These are phyloP conservation scores for Coendou prehensilis DNA, from an alignment of 2,797 vertebrate genomes.

Conservation along the genomic window DNA sequence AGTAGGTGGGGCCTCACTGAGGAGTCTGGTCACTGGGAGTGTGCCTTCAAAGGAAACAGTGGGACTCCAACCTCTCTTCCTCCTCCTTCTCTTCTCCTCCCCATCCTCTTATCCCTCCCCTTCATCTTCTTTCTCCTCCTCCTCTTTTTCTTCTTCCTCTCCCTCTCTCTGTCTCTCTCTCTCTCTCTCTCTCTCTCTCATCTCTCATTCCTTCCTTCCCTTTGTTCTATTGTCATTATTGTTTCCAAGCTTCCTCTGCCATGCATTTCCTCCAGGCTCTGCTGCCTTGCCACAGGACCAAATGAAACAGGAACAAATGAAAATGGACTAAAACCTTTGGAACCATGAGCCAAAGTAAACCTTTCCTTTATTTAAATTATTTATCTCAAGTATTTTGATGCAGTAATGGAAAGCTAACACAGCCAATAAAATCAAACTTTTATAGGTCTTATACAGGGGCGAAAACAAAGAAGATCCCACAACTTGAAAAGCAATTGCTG, in stretches of 20 bases:
- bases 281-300: not conserved
- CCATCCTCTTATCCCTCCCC: not conserved
- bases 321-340: not conserved
- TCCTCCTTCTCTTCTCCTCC: not conserved
- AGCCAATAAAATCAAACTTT: slow-evolving; percentile 17
- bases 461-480: slow-evolving; percentile 4
- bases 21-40: not conserved
- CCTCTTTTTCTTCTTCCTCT: not conserved
- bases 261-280: not conserved
- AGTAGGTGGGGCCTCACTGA: not conserved
- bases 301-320: not conserved
- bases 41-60: not conserved
- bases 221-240: not conserved
- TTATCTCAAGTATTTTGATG: not conserved
- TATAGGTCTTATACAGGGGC: not conserved
- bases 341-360: not conserved
- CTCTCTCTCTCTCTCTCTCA: not conserved
- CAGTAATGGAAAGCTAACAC: not conserved
- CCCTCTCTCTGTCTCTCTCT: not conserved
- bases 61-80: not conserved
- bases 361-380: not conserved
- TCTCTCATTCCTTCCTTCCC: not conserved
- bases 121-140: not conserved
- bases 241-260: not conserved
- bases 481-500: slow-evolving; percentile 11